Evolutionary conservation across 2,113 vertebrate species (phyloP).

Genomic region (Takifugu bimaculatus): DNA sequence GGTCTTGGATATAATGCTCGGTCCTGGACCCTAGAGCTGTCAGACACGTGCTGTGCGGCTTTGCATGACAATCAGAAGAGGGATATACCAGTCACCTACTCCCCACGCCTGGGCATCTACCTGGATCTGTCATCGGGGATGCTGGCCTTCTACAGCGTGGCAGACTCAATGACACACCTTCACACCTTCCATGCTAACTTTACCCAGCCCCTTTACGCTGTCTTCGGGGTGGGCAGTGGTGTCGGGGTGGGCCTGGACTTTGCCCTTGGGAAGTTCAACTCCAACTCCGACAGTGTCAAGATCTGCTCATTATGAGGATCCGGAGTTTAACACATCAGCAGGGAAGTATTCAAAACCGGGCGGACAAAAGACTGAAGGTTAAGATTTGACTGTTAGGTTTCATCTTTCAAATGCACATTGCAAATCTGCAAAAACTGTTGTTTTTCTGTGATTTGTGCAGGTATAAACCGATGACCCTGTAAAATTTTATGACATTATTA

Average conservation of each 20-base stretch:
- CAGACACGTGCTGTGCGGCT: constrained; percentile 79
- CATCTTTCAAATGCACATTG: constrained; percentile 7
- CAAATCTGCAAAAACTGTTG: too few relatives aligned
- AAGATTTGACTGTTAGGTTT: not conserved
- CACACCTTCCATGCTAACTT: constrained; percentile 76
- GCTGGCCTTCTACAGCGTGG: constrained; percentile 77
- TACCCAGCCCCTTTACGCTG: constrained; percentile 66
- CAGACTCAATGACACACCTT: constrained; percentile 70
- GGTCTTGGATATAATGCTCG: constrained; percentile 80
- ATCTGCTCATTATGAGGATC: constrained; percentile 68
- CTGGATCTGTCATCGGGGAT: constrained; percentile 59
- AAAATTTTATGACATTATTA: too few relatives aligned
- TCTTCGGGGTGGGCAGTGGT: constrained; percentile 72
- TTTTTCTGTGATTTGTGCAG: too few relatives aligned
- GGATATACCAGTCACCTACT: constrained; percentile 71
- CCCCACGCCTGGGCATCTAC: constrained; percentile 76
- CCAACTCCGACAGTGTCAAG: constrained; percentile 72
- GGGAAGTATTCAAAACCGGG: not conserved
- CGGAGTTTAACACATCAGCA: not conserved
- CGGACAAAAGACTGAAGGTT: not conserved
- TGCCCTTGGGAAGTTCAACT: constrained; percentile 70
- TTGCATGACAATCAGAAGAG: constrained; percentile 80
- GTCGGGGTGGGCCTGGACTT: constrained; percentile 77
- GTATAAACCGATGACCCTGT: too few relatives aligned
- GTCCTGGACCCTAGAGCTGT: constrained; percentile 82